These are phyloP conservation scores for Actinia tenebrosa DNA, from an alignment of 64 coral and sea anemone species.

Conservation along the genomic window DNA sequence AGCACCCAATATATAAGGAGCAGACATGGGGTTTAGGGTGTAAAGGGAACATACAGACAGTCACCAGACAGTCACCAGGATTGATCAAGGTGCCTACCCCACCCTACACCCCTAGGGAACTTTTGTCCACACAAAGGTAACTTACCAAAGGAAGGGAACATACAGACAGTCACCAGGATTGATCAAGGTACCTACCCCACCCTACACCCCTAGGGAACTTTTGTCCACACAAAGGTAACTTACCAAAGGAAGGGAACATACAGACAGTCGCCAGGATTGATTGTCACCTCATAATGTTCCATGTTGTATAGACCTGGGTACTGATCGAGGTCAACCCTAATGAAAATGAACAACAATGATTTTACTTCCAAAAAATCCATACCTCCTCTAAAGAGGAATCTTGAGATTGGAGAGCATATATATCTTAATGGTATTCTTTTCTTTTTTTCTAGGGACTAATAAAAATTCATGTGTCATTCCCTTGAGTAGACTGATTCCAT, in stretches of 20 bases:
- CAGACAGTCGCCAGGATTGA: constrained; percentile 77
- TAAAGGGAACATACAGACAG: too few species aligned
- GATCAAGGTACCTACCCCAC: background rate
- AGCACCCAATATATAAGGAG: background rate
- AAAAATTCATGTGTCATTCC: too few species aligned
- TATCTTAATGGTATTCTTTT: background rate
- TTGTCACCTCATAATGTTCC: constrained; percentile 57
- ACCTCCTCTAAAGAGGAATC: background rate
- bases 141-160: too few species aligned
- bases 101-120: too few species aligned
- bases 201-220: background rate
- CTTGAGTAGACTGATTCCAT: too few species aligned
- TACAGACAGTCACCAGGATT: too few species aligned
- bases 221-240: constrained; percentile 8
- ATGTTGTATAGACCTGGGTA: constrained; percentile 78
- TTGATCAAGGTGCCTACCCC: too few species aligned
- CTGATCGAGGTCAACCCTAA: constrained; percentile 72
- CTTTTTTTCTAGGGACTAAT: too few species aligned
- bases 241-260: constrained; percentile 82
- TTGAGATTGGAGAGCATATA: background rate
- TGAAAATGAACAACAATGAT: background rate
- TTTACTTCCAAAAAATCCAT: background rate
- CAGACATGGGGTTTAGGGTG: too few species aligned
- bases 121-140: too few species aligned
- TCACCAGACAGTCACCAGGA: too few species aligned